These are phyloP conservation scores for Molorchus minor DNA, from an alignment of 2,888 invertebrate genomes.

Conservation along the genomic window DNA sequence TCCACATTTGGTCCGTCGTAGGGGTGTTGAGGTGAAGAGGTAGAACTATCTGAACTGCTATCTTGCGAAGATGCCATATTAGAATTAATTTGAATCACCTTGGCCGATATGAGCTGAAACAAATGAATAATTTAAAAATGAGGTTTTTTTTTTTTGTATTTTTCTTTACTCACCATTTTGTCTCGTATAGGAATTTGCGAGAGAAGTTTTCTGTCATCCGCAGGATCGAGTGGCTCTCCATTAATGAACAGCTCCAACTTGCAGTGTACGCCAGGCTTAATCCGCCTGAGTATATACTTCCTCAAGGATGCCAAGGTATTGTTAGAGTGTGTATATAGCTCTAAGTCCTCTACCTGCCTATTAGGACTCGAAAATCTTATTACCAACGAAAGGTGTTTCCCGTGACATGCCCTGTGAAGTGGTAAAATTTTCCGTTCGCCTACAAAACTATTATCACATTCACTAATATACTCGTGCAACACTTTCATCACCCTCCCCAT, in stretches of 20 bases:
- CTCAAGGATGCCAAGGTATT: conserved; percentile 90
- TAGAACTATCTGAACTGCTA: conserved; percentile 94
- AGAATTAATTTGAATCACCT: conserved; percentile 76
- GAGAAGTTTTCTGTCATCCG: conserved; percentile 87
- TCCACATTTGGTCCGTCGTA: conserved; percentile 83
- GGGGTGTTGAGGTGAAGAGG: conserved; percentile 88
- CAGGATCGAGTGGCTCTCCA: conserved; percentile 86
- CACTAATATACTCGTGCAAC: conserved; percentile 92
- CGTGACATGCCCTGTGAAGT: conserved; percentile 87
- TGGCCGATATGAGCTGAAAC: conserved; percentile 75
- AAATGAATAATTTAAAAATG: conserved; percentile 12
- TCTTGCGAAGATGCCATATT: conserved; percentile 85
- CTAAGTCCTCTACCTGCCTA: conserved; percentile 91
- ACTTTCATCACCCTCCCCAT: conserved; percentile 95
- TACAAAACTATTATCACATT: conserved; percentile 89
- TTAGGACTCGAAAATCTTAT: conserved; percentile 82
- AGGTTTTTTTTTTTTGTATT: not conserved
- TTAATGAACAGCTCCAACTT: conserved; percentile 92
- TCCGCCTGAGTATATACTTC: conserved; percentile 76
- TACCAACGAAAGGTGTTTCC: conserved; percentile 86
- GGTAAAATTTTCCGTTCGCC: conserved; percentile 91
- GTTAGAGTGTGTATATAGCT: conserved; percentile 92
- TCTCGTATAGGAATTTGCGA: conserved; percentile 87
- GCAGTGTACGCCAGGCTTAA: conserved; percentile 74
- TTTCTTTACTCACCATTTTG: conserved; percentile 75